Evolutionary conservation across 2,888 invertebrate species (phyloP).

Genomic region (Petrolisthes cinctipes): DNA sequence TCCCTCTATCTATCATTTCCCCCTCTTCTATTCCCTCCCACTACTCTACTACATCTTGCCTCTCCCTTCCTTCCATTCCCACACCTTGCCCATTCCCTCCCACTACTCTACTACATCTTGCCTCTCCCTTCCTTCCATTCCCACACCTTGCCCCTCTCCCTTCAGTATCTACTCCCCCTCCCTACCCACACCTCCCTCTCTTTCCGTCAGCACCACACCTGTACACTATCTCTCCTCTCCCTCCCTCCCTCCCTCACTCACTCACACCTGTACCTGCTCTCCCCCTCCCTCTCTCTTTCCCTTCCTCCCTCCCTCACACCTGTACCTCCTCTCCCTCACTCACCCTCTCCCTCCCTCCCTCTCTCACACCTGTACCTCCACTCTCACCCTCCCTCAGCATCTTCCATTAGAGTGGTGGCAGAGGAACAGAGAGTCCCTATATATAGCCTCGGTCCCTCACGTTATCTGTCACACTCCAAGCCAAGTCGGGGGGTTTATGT

Average conservation of each 20-base stretch:
- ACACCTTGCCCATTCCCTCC: not conserved
- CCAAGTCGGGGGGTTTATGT: not conserved
- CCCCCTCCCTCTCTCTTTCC: not conserved
- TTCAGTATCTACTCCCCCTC: not conserved
- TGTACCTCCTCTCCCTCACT: not conserved
- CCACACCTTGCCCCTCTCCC: not conserved
- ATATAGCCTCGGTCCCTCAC: not conserved
- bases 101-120: not conserved
- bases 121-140: not conserved
- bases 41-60: not conserved
- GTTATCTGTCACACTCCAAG: not conserved
- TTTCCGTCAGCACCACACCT: no score
- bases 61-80: not conserved
- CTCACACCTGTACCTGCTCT: no score
- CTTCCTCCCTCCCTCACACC: not conserved
- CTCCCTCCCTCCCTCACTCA: not conserved
- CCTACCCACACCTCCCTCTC: not conserved
- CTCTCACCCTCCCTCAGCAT: not conserved
- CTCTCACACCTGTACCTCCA: not conserved
- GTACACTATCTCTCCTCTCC: no score
- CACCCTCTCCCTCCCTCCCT: not conserved
- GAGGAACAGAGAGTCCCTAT: conserved; percentile 9
- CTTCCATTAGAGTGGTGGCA: not conserved
- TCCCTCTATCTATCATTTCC: conserved; percentile 1
- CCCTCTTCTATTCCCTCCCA: not conserved